Base-by-base conservation (phyloP, 2,113 vertebrate species). In the Falco punctatus region DNA sequence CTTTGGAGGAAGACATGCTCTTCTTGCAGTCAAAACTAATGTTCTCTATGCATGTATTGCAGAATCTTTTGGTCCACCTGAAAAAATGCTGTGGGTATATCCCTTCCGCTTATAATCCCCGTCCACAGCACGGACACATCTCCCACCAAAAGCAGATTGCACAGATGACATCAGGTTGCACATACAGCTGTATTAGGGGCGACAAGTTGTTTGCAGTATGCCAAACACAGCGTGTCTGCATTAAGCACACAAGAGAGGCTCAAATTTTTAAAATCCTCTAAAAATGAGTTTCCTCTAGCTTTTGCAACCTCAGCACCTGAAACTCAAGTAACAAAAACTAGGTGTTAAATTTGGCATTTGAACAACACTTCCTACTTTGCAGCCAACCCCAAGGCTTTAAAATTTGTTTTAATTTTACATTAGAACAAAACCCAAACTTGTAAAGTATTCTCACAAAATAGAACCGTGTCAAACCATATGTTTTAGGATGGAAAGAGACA, bases 261-360 rank as follows among this genome's bases (percentile, higher is more conserved):
- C 40, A 46, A 11, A 27, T 42, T 67, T 77, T 27, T 14, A 62
- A 81, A 88, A 69, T 18, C 54, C 38, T 42, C 58, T 62, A 51
- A 71, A 90, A 90, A 33, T 20, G 7, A 51, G 24, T 40, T 69
- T 83, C 44, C 77, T 57, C 33, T 17, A 9, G 15, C 46, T 90
- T 87, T 77, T 87, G 90, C 90, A 96, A 19, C 62, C 79, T 92
- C 67, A 87, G 92, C 90, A 90, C 82, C 86, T 84, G 90, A 67
- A 72, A 65, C 40, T 35, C 21, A 16, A 82, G 66, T 70, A 92
- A 94, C 94, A 95, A 95, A 95, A 94, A 32, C 51, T 93, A 93
- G 90, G 93, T 81, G 88, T 85, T 62, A 93, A 69, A 78, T 58
- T 62, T 96, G 87, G 87, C 93, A 59, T 70, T 35, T 46, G 49